Evolutionary conservation across 2,888 invertebrate genomes (phyloP), one percentile per base, ranked within the genome.

Genomic region (Andrena trimmerana): DNA sequence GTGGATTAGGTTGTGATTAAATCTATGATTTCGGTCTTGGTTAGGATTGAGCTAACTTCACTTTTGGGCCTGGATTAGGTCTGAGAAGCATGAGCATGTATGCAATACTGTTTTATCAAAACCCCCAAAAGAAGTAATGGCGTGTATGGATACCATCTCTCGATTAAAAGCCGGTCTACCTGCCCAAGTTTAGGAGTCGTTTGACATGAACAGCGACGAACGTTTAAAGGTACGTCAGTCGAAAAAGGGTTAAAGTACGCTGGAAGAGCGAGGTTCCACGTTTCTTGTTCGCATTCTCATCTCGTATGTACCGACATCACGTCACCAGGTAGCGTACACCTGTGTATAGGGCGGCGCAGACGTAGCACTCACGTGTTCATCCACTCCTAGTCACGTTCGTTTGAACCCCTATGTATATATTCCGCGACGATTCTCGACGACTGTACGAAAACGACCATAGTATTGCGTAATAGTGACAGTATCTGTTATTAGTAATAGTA

Each of bases 271-370:
- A 73, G 69, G 48, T 63, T 78, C 57, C 63, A 62, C 66, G 77
- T 54, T 65, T 74, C 36, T 16, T 29, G 29, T 42, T 71, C 36
- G 42, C 42, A n/a, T 27, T 48, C 24, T 66, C 48, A 50, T 36
- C 42, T 36, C 42, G 69, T 66, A 65, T 66, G 69, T 57, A 78
- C 65, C 71, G 78, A 79, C 69, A 62, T 73, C 75, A 73, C 50
- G 73, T 85, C 72, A 85, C 60, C 73, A 77, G 70, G 74, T 79
- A 59, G 76, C 63, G 63, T 83, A 68, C 70, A 76, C 59, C 68
- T 83, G 50, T 68, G 74, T 62, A 74, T 57, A 86, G 74, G 70
- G 73, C 86, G 69, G 63, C 75, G 79, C 54, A 67, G 71, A 74
- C 74, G 36, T 57, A 70, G 63, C 66, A 73, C 57, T 71, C 42